Conservation (phyloP, 2,888 invertebrate genomes). For the Meloe dianella region DNA sequence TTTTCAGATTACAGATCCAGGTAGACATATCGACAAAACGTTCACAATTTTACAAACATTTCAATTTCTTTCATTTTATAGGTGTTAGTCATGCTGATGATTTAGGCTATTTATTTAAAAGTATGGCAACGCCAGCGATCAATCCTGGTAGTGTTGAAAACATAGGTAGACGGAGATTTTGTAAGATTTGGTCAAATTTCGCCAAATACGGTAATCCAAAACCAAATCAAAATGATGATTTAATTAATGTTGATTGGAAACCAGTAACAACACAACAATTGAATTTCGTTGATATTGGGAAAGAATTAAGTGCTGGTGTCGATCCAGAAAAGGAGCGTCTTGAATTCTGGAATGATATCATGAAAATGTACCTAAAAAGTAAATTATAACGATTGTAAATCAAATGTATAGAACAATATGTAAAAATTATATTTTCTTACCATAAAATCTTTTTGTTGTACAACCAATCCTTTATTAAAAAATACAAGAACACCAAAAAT, state of each 20-base stretch:
- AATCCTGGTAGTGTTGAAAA: constrained; percentile 44
- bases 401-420: too few species aligned
- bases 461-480: too few species aligned
- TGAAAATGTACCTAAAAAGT: constrained; percentile 13
- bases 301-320: constrained; percentile 15
- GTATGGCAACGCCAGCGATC: constrained; percentile 33
- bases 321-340: constrained; percentile 28
- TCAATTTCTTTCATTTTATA: neutral
- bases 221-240: constrained; percentile 27
- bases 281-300: constrained; percentile 26
- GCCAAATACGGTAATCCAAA: constrained; percentile 44
- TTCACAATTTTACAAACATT: neutral
- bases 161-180: constrained; percentile 38
- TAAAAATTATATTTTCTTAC: too few species aligned
- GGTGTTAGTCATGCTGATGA: constrained; percentile 44
- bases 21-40: constrained; percentile 24
- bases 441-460: too few species aligned
- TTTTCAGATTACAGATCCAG: constrained; percentile 31
- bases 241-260: constrained; percentile 26
- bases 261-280: constrained; percentile 21
- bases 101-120: constrained; percentile 44
- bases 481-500: too few species aligned
- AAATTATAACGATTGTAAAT: neutral
- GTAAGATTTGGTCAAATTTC: constrained; percentile 49
- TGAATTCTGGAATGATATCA: constrained; percentile 24